phyloP scores from a whole-genome alignment of 1,140 invertebrate species.

The Cyphomyrmex costatus region DNA sequence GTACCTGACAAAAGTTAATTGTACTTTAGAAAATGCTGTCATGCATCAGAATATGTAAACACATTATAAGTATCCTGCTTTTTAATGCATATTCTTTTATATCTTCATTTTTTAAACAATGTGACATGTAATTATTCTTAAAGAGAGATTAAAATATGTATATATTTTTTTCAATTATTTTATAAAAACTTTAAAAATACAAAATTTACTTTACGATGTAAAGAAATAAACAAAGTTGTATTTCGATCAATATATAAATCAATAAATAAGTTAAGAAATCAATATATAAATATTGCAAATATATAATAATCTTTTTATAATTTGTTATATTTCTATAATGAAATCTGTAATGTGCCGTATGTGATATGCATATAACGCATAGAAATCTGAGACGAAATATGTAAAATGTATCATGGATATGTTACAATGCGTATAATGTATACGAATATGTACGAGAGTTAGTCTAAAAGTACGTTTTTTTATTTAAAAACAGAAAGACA shows the following conservation, averaged over 20 bases:
- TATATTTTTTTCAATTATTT: neutral
- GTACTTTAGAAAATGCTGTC: neutral
- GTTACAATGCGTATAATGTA: neutral
- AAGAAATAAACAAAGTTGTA: neutral
- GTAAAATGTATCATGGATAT: neutral
- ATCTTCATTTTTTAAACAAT: neutral
- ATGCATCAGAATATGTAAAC: neutral
- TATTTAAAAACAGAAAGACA: no score
- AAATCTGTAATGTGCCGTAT: neutral
- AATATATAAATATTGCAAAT: constrained; percentile 15
- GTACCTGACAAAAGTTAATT: constrained; percentile 57
- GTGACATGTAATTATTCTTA: constrained; percentile 1
- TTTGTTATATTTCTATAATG: constrained; percentile 1
- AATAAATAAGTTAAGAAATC: no score
- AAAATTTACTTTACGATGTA: neutral
- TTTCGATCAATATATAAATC: constrained; percentile 1
- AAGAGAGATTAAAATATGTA: neutral
- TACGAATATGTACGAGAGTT: no score
- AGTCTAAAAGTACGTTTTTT: no score
- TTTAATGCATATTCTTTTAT: constrained; percentile 9
- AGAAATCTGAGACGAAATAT: neutral
- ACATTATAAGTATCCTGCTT: neutral
- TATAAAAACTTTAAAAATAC: neutral
- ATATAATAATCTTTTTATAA: constrained; percentile 1
- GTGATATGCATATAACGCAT: neutral